These are phyloP conservation scores for Drosophila longiperda DNA, from an alignment of 2,888 invertebrate genomes.

Conservation along the genomic window DNA sequence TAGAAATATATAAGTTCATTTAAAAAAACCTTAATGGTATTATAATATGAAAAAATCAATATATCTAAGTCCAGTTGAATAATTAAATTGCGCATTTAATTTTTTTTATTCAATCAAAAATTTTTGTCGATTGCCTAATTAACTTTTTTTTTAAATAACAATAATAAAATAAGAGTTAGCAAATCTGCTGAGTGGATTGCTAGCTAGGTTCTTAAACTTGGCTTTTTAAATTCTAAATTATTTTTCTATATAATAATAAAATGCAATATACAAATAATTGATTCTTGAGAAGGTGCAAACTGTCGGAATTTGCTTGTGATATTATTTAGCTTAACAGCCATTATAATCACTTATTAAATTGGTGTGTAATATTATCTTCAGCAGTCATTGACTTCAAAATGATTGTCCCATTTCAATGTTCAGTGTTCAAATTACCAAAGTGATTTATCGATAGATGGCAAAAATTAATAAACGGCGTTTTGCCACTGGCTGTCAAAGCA, in stretches of 20 bases:
- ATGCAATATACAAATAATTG: background rate
- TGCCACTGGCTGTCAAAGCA: slow-evolving; percentile 10
- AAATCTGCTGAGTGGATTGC: background rate
- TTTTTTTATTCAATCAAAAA: background rate
- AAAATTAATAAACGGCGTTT: slow-evolving; percentile 38
- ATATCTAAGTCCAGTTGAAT: background rate
- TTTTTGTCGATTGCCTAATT: background rate
- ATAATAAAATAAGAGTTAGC: background rate
- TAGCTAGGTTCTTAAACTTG: too few species aligned
- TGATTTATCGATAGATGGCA: slow-evolving; percentile 21
- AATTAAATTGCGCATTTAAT: background rate
- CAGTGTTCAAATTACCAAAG: background rate
- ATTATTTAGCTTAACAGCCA: too few species aligned
- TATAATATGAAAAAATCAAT: background rate
- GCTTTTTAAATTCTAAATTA: background rate
- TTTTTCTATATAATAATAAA: background rate
- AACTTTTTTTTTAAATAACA: background rate
- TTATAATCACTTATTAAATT: background rate
- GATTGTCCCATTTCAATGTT: background rate
- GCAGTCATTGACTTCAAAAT: background rate
- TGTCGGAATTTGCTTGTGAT: too few species aligned
- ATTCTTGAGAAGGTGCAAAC: background rate
- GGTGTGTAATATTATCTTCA: background rate
- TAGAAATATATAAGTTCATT: background rate
- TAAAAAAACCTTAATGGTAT: background rate